Conservation (phyloP, 2,797 vertebrate species). For the Calcarius lapponicus region DNA sequence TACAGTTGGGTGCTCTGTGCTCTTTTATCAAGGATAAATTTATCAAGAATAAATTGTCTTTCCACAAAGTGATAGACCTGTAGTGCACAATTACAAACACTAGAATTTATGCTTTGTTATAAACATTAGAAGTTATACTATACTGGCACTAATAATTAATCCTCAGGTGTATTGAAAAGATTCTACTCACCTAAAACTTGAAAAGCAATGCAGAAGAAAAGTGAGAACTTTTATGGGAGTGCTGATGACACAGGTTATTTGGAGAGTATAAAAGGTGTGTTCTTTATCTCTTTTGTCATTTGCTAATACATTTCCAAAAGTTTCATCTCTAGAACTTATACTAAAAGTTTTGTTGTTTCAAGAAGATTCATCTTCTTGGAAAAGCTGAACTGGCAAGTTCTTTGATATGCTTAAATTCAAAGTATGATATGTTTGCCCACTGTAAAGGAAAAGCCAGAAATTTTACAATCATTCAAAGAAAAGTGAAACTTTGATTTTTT, state of each 20-base stretch:
- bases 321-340: not conserved
- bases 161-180: not conserved
- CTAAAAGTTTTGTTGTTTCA: not conserved
- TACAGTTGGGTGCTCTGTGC: not conserved
- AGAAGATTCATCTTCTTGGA: not conserved
- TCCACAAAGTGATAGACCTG: not conserved
- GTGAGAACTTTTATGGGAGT: not conserved
- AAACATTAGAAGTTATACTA: not conserved
- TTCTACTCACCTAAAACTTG: not conserved
- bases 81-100: not conserved
- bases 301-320: not conserved
- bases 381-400: not conserved
- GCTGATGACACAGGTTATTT: not conserved
- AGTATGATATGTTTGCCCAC: not conserved
- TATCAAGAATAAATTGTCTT: not conserved
- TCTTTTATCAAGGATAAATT: not conserved
- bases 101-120: not conserved
- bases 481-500: not conserved
- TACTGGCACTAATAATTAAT: not conserved
- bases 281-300: not conserved
- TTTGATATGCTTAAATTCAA: not conserved
- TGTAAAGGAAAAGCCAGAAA: not conserved
- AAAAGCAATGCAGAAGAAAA: not conserved
- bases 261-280: not conserved
- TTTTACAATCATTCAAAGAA: not conserved